Evolutionary conservation across 2,888 invertebrate species (phyloP), one percentile per base, ranked within the genome.

Genomic region (Tricholauxania praeusta): DNA sequence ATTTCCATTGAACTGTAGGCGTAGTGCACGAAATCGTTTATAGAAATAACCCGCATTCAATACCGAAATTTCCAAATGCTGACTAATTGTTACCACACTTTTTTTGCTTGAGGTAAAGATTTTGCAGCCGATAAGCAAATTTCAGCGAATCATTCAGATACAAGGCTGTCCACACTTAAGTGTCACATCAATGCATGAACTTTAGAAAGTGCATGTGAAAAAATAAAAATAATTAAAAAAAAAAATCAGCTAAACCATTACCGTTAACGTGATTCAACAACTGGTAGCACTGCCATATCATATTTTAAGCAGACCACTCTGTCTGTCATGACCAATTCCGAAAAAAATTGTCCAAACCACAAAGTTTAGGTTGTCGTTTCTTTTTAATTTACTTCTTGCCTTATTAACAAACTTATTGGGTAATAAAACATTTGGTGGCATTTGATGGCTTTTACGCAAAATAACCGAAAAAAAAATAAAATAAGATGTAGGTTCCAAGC

Each of bases 311-410:
- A 51, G 60, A 71, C 55, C 62, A 51, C 57, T 14, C 57, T 14
- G 49, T 19, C 28, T 49, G 66, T 51, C 72, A 67, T 53, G 53
- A 59, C 12, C 57, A 65, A 71, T 71, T 66, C 52, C 59, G n/a
- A 47, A 39, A 71, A 55, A 72, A 47, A 67, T 72, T 49, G 63
- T 63, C 57, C 52, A 63, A 69, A 63, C 72, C 72, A 63, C 72
- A 68, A 64, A 63, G 53, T 65, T 62, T 63, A 53, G 14, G 28
- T 28, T 14, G 49, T 55, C 22, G 22, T 55, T 55, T 15, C 22
- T 55, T 52, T 70, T 62, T 62, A 60, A 39, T 57, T 57, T 47
- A 67, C 22, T 57, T 57, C 39, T 66, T 53, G 67, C 47, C 67
- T 55, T 48, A 49, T 69, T 69, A 69, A 12, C 68, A 51, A 8